phyloP scores from a whole-genome alignment of 2,113 vertebrate species.

The Panurus biarmicus region DNA sequence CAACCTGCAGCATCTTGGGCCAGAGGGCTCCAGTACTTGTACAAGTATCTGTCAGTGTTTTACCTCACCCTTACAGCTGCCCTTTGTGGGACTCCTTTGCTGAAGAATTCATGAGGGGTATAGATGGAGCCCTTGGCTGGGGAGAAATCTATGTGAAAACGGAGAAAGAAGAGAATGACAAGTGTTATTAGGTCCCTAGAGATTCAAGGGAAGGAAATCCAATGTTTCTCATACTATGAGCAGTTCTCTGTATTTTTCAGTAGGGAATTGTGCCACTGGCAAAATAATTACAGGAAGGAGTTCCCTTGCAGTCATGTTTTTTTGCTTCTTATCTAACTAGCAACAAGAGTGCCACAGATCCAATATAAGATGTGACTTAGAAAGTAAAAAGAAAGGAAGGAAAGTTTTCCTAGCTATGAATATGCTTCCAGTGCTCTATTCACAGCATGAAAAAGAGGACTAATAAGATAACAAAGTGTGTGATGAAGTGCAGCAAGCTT shows the following conservation, averaged over 20 bases:
- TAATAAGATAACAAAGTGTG: neutral
- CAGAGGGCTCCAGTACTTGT: neutral
- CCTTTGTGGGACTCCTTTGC: neutral
- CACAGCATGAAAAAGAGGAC: neutral
- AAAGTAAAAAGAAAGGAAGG: neutral
- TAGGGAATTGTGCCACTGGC: neutral
- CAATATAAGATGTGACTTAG: neutral
- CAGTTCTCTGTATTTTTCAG: neutral
- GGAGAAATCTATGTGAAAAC: neutral
- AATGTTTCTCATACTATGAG: neutral
- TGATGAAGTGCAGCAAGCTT: neutral
- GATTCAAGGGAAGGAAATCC: neutral
- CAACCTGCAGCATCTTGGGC: neutral
- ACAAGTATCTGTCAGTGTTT: neutral
- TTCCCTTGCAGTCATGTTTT: neutral
- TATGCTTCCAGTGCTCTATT: neutral
- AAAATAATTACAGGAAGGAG: neutral
- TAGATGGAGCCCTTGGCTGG: accelerated
- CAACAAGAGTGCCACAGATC: neutral
- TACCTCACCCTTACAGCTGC: neutral
- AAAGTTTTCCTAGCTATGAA: neutral
- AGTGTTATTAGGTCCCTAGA: neutral
- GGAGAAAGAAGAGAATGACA: neutral
- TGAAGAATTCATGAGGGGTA: neutral
- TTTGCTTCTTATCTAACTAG: neutral